Percentiles rank a stretch among this genome's conserved stretches.
Evolutionary conservation across 2,888 invertebrate genomes (phyloP).

Genomic region (Hemaris fuciformis): DNA sequence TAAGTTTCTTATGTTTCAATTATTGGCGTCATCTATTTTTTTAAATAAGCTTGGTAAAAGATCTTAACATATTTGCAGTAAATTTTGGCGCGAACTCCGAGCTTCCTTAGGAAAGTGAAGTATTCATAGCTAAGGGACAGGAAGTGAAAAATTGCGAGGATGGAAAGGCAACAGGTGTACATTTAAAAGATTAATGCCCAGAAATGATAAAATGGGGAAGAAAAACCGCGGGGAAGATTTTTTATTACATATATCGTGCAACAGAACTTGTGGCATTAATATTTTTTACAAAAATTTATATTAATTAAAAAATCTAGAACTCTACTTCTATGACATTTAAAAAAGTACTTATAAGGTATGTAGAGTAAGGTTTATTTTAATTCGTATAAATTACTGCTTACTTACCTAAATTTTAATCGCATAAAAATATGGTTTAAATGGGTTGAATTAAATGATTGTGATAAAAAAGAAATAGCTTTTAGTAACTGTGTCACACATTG

Average conservation of each 20-base stretch:
- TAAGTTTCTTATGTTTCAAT: too few species aligned
- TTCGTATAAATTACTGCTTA: neutral
- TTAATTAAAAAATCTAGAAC: too few species aligned
- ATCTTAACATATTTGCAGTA: neutral
- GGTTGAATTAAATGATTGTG: neutral
- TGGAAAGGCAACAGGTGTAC: slow-evolving; percentile 46
- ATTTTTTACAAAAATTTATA: too few species aligned
- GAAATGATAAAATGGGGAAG: slow-evolving; percentile 23
- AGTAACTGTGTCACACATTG: neutral
- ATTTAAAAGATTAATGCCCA: slow-evolving; percentile 40
- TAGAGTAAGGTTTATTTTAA: neutral
- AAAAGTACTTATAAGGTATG: neutral
- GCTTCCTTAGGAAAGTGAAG: neutral
- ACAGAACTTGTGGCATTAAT: neutral
- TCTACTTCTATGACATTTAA: too few species aligned
- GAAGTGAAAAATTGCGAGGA: slow-evolving; percentile 26
- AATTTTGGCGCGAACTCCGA: neutral
- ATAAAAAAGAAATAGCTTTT: neutral
- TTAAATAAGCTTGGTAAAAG: neutral
- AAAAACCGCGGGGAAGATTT: slow-evolving; percentile 12
- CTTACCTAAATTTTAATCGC: neutral
- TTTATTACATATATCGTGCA: neutral
- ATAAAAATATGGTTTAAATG: neutral
- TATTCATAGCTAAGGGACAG: slow-evolving; percentile 16
- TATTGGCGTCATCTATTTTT: neutral